Conservation (phyloP, 2,888 invertebrate genomes). For the Laspeyria flexula region DNA sequence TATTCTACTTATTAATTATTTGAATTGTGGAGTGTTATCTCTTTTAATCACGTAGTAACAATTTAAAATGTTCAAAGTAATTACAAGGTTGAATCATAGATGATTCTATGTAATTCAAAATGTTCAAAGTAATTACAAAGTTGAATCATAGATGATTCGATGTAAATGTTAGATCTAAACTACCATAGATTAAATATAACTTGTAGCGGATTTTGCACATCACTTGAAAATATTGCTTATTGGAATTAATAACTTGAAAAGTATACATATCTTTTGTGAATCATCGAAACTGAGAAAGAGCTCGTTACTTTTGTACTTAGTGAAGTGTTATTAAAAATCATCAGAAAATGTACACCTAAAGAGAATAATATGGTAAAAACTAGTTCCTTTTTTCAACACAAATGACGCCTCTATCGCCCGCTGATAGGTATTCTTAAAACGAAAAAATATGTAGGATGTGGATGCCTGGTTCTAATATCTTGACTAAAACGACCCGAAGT, state of each 20-base stretch:
- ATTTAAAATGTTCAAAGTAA: conserved; percentile 14
- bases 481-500: background rate
- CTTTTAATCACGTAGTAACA: conserved; percentile 17
- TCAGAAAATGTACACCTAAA: too few species aligned
- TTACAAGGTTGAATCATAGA: conserved; percentile 8
- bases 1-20: conserved; percentile 17
- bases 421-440: too few species aligned
- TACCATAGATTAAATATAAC: conserved; percentile 3
- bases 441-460: too few species aligned
- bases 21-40: conserved; percentile 38
- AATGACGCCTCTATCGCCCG: background rate
- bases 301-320: background rate
- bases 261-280: too few species aligned
- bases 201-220: conserved; percentile 13
- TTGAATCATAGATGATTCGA: conserved; percentile 16
- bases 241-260: background rate
- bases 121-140: conserved; percentile 4
- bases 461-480: too few species aligned
- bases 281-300: background rate
- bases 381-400: background rate
- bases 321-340: too few species aligned
- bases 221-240: background rate
- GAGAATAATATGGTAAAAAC: background rate
- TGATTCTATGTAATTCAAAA: conserved; percentile 16
- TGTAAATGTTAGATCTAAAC: conserved; percentile 1